Conservation (phyloP, 1,140 invertebrate species). For the Bombus soroeensis region DNA sequence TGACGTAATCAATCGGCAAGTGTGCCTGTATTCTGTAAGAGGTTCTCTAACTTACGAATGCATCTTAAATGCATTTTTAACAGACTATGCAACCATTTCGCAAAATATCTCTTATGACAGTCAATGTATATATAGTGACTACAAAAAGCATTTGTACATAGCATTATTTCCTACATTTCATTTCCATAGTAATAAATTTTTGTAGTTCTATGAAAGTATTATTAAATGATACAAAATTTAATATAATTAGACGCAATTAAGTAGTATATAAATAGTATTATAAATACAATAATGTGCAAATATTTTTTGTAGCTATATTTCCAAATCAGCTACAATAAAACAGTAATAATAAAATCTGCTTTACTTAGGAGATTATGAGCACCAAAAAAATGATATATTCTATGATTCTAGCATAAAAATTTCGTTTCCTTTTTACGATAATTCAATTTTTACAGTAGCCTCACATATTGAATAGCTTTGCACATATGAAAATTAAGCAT, state of each 20-base stretch:
- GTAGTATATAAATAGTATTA: no score
- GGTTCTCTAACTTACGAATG: conserved; percentile 32
- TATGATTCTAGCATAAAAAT: neutral
- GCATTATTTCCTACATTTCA: no score
- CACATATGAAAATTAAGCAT: neutral
- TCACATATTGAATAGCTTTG: neutral
- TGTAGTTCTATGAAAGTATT: neutral
- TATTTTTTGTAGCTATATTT: neutral
- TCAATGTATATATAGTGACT: no score
- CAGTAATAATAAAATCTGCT: neutral
- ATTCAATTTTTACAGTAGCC: no score
- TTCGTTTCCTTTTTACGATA: neutral
- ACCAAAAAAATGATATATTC: neutral
- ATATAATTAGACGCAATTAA: no score
- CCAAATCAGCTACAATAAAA: neutral
- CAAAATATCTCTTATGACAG: neutral
- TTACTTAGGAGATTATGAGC: neutral
- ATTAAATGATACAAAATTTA: no score
- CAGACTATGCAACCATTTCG: neutral
- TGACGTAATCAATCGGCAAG: conserved; percentile 69
- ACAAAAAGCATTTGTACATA: no score
- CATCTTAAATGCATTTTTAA: conserved; percentile 18
- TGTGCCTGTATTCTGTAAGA: conserved; percentile 46
- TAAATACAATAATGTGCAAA: no score
- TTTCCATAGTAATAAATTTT: no score